phyloP scores from a whole-genome alignment of 2,113 vertebrate genomes.

The Nannobrachium achirus region DNA sequence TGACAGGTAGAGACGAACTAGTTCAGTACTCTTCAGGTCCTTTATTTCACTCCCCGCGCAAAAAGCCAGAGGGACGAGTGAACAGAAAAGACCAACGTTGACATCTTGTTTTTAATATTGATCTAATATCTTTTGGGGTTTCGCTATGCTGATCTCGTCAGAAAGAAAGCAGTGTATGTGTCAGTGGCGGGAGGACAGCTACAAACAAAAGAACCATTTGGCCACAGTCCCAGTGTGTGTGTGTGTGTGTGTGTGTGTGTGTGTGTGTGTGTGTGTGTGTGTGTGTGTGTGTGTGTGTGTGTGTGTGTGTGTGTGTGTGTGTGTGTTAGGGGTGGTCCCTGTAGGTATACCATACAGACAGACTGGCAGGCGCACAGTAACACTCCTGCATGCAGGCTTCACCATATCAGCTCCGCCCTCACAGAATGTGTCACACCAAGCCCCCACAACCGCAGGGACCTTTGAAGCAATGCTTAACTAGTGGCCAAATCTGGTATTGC shows the following conservation, averaged over 20 bases:
- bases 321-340: not conserved
- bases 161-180: slow-evolving; percentile 42
- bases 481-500: too few species aligned
- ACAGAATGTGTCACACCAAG: not conserved
- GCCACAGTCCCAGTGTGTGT: slow-evolving; percentile 58
- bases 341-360: not conserved
- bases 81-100: not conserved
- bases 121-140: too few species aligned
- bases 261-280: slow-evolving; percentile 17
- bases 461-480: too few species aligned
- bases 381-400: too few species aligned
- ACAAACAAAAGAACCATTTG: slow-evolving; percentile 73
- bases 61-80: not conserved
- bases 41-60: not conserved
- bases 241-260: slow-evolving; percentile 49
- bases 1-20: too few species aligned
- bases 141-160: too few species aligned
- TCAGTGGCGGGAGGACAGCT: slow-evolving; percentile 70
- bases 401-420: too few species aligned
- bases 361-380: too few species aligned
- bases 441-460: too few species aligned
- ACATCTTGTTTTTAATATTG: too few species aligned
- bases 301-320: not conserved
- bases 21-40: too few species aligned
- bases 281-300: slow-evolving; percentile 3